A percentile compares a stretch with the other conserved stretches of the same genome.
Evolutionary conservation across 1,140 invertebrate genomes (phyloP).

Genomic region (Eulimnadia texana): DNA sequence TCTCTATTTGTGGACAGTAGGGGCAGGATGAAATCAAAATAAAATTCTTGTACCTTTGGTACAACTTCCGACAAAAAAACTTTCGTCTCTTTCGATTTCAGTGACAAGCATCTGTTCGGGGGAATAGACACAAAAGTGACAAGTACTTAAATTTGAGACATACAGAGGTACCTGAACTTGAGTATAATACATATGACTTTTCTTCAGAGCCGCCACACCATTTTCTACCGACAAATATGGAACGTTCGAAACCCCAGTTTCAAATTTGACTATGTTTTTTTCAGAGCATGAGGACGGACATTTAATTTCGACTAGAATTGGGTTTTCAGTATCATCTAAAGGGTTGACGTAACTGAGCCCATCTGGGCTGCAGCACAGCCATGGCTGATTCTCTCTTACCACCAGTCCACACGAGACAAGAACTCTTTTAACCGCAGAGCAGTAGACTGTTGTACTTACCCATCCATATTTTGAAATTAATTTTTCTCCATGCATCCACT

Average conservation of each 20-base stretch:
- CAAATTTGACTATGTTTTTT: too few relatives aligned
- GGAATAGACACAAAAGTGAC: neutral
- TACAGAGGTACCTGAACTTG: neutral
- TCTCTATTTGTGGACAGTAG: neutral
- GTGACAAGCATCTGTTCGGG: neutral
- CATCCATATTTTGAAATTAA: too few relatives aligned
- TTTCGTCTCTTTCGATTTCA: neutral
- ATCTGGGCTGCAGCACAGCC: neutral
- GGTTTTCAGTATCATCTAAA: neutral
- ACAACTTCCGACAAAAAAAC: neutral
- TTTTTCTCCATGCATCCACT: too few relatives aligned
- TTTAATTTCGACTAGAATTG: neutral
- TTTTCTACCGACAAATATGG: too few relatives aligned
- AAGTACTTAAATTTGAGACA: neutral
- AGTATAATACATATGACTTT: neutral
- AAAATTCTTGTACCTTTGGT: neutral
- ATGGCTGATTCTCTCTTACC: neutral
- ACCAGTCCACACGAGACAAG: neutral
- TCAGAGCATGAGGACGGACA: neutral
- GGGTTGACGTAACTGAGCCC: neutral
- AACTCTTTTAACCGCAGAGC: neutral
- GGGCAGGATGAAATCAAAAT: neutral
- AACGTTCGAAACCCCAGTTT: too few relatives aligned
- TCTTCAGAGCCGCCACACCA: too few relatives aligned
- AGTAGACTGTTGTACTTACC: too few relatives aligned